Evolutionary conservation across 2,797 vertebrate genomes (phyloP), one percentile per base, ranked within the genome.

Genomic region (Morelia viridis): DNA sequence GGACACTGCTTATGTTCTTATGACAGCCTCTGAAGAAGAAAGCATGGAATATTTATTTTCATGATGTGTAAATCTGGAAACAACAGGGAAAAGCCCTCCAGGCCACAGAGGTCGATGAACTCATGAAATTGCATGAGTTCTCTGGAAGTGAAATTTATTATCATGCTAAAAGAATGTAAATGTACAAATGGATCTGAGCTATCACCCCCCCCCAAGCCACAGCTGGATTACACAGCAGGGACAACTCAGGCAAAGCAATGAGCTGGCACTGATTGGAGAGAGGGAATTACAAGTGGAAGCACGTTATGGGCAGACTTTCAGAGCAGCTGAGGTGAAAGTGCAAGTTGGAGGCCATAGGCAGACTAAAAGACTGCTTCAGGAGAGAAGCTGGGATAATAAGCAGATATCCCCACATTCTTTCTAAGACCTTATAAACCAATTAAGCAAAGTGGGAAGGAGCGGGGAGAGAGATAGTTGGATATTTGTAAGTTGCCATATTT

Each of bases 1-100:
- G 58, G 58, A 60, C 58, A 60, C 58, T 60, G 35, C 71, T 80
- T 46, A 80, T 24, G 71, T 80, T 35, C 35, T 80, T 24, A 80
- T 46, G 58, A n/a, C n/a, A 6, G 87, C 31, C 57, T 91, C 91
- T 93, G 87, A 89, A 94, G 91, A 93, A 87, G 68, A 94, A 89
- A 92, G 91, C 88, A 86, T 68, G 85, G 95, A 91, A 24, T 76
- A 60, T 35, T 24, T 92, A 60, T 94, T 91, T 93, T 92, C 89
- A 92, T 93, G 94, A 91, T 92, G 91, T 90, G 71, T 90, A 93
- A 96, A 96, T 80, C 62, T 92, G 76, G 89, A 90, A 96, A 94
- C 71, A 93, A 41, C 84, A 65, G 90, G 93, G 93, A 28, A 93
- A 93, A 90, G 85, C 90, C 89, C 90, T 94, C 92, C 90, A 90